Evolutionary conservation across 1,140 invertebrate species (phyloP).

Genomic region (Cherax quadricarinatus): DNA sequence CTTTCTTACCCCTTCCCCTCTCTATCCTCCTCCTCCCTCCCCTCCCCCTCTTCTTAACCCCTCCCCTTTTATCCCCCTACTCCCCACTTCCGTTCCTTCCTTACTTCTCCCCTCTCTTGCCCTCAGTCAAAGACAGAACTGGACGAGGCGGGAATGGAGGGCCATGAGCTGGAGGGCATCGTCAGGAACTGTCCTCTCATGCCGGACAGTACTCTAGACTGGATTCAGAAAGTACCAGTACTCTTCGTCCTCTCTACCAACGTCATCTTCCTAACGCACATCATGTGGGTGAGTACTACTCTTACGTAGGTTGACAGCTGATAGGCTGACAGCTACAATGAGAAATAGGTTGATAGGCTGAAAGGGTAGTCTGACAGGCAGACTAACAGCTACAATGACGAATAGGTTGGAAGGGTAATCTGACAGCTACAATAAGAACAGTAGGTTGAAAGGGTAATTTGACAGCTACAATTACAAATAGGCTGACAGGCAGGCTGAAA

Average conservation of each 20-base stretch:
- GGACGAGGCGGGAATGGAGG: constrained; percentile 24
- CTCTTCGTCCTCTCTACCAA: constrained; percentile 87
- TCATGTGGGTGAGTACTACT: constrained; percentile 88
- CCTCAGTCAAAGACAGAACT: constrained; percentile 30
- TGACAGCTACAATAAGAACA: too few relatives aligned
- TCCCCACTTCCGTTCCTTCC: neutral
- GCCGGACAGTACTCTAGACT: constrained; percentile 79
- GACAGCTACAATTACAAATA: too few relatives aligned
- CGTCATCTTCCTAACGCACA: constrained; percentile 90
- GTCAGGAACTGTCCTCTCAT: constrained; percentile 43
- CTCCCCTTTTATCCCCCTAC: neutral
- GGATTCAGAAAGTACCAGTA: constrained; percentile 87
- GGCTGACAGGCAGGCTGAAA: too few relatives aligned
- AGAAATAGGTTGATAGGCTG: too few relatives aligned
- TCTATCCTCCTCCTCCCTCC: too few relatives aligned
- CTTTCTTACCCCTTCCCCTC: too few relatives aligned
- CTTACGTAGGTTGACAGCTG: neutral
- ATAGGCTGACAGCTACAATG: neutral
- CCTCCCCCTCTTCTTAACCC: too few relatives aligned
- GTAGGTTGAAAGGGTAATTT: too few relatives aligned
- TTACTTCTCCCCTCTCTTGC: neutral
- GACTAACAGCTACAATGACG: too few relatives aligned
- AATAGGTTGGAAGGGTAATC: too few relatives aligned
- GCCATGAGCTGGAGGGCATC: constrained; percentile 14
- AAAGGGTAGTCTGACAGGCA: too few relatives aligned